Evolutionary conservation across 2,113 vertebrate species (phyloP).

Genomic region (Hystrix brachyura): DNA sequence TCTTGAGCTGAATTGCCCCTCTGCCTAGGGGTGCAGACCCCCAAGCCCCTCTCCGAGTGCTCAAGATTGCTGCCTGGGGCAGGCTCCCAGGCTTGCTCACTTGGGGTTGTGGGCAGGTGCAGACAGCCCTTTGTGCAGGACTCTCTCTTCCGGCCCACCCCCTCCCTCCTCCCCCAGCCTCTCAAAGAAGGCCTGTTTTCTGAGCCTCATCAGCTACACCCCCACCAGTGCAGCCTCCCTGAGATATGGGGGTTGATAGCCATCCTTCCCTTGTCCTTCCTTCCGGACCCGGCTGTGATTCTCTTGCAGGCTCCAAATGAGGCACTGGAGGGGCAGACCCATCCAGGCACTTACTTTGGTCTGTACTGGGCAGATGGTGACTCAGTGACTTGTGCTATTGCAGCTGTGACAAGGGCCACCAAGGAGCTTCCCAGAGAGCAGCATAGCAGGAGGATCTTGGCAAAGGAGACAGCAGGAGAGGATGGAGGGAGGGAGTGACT

Average conservation of each 20-base stretch:
- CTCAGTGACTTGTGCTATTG: neutral
- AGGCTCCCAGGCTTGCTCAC: neutral
- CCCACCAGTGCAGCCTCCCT: neutral
- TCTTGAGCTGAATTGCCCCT: no score
- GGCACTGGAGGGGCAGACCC: neutral
- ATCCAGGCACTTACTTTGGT: neutral
- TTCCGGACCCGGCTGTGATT: neutral
- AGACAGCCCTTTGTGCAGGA: slow-evolving; percentile 61
- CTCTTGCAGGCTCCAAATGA: neutral
- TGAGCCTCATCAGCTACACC: neutral
- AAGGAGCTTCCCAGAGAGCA: neutral
- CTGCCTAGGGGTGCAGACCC: neutral
- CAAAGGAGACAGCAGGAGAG: neutral
- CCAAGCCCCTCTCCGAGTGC: neutral
- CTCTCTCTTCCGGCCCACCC: slow-evolving; percentile 2
- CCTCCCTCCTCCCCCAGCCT: slow-evolving; percentile 22
- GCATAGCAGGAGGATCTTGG: neutral
- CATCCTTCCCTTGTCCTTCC: neutral
- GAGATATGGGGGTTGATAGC: neutral
- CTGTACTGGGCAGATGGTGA: neutral
- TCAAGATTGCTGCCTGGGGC: neutral
- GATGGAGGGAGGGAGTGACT: neutral
- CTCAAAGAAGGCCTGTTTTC: slow-evolving; percentile 64
- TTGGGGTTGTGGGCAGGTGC: slow-evolving; percentile 40
- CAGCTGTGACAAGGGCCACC: neutral